phyloP scores from a whole-genome alignment of 2,113 vertebrate species.

The Quiscalus mexicanus region DNA sequence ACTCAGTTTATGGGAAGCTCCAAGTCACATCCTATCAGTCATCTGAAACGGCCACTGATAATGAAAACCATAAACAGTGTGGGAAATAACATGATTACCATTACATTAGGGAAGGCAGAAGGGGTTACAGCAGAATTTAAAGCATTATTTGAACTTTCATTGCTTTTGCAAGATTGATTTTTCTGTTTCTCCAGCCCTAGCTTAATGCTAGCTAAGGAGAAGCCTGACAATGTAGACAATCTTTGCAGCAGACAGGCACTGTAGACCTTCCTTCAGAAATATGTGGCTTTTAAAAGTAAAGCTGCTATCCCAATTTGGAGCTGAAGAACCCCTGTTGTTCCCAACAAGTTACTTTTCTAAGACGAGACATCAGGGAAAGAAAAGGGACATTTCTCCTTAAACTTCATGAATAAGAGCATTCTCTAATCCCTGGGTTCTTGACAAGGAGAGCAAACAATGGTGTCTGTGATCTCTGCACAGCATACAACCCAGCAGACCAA shows the following conservation, averaged over 20 bases:
- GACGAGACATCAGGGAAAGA: not conserved
- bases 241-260: not conserved
- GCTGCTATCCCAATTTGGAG: not conserved
- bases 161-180: not conserved
- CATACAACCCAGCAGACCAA: rapidly evolving
- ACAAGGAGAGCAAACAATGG: not conserved
- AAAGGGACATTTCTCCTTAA: not conserved
- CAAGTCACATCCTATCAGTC: not conserved
- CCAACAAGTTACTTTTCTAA: not conserved
- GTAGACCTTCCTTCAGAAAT: not conserved
- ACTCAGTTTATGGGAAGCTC: not conserved
- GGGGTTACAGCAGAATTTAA: not conserved
- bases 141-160: not conserved
- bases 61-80: not conserved
- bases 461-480: not conserved
- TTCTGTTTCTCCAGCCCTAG: not conserved
- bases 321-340: not conserved
- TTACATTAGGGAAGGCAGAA: not conserved
- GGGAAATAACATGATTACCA: not conserved
- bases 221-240: not conserved
- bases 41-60: not conserved
- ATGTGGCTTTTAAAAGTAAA: not conserved
- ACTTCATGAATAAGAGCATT: not conserved
- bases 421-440: not conserved
- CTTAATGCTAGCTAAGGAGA: not conserved